A percentile compares a stretch with the other conserved stretches of the same genome.
phyloP scores from a whole-genome alignment of 2,888 invertebrate genomes.

The Temnothorax unifasciatus region DNA sequence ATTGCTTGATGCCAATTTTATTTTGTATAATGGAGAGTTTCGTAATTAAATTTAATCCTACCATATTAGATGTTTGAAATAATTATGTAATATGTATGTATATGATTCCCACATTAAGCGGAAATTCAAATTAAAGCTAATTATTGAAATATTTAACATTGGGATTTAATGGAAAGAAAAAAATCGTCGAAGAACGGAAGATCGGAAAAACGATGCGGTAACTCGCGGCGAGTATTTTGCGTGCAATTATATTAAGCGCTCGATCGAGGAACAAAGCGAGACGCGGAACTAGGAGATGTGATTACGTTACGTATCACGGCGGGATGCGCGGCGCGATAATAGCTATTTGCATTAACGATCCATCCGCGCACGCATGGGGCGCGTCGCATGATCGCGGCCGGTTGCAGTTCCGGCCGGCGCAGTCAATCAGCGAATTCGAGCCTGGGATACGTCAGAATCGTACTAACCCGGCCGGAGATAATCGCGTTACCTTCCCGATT shows the following conservation, averaged over 20 bases:
- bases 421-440: constrained; percentile 80
- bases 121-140: constrained; percentile 22
- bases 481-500: constrained; percentile 84
- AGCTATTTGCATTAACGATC: constrained; percentile 79
- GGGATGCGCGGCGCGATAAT: constrained; percentile 73
- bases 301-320: constrained; percentile 71
- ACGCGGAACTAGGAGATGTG: constrained; percentile 63
- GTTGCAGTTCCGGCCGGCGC: constrained; percentile 67
- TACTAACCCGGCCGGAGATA: constrained; percentile 77
- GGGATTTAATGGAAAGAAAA: background rate
- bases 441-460: constrained; percentile 81
- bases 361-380: constrained; percentile 59
- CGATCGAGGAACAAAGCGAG: constrained; percentile 47
- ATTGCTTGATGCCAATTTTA: constrained; percentile 23
- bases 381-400: constrained; percentile 72
- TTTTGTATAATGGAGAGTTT: constrained; percentile 27
- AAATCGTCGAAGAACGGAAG: background rate
- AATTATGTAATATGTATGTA: background rate
- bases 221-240: background rate
- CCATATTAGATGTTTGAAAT: background rate
- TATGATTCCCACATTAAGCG: background rate
- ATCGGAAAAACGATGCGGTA: background rate
- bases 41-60: constrained; percentile 10
- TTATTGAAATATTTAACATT: background rate
- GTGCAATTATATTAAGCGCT: constrained; percentile 25